phyloP scores from a whole-genome alignment of 2,797 vertebrate species.

The Sparus aurata region DNA sequence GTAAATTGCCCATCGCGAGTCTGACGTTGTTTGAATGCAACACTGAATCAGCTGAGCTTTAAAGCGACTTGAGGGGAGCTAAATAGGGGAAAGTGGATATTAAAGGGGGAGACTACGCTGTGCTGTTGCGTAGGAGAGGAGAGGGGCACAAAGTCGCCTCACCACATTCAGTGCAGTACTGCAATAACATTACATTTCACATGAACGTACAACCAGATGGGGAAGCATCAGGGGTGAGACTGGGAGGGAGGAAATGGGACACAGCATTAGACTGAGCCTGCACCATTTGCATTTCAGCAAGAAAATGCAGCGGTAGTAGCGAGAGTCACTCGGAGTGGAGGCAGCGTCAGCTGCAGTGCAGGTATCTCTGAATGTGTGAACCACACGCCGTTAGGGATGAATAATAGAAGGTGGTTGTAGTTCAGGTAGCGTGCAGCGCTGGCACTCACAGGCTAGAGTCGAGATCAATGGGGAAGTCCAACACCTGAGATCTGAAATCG shows the following conservation, averaged over 20 bases:
- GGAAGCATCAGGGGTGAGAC: conserved; percentile 12
- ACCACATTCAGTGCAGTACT: conserved; percentile 1
- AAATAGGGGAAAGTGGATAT: neutral
- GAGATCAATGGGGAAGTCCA: conserved; percentile 48
- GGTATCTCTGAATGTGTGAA: conserved; percentile 57
- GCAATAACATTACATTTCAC: conserved; percentile 36
- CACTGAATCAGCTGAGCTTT: neutral
- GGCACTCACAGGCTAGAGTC: conserved; percentile 27
- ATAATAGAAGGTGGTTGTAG: conserved; percentile 59
- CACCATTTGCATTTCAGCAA: conserved; percentile 58
- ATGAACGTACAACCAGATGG: conserved; percentile 28
- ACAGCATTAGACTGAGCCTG: conserved; percentile 26
- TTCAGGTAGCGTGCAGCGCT: conserved; percentile 39
- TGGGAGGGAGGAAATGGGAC: conserved; percentile 29
- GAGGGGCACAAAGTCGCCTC: neutral
- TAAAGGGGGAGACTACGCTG: neutral
- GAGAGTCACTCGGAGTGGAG: conserved; percentile 32
- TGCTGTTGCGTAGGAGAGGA: neutral
- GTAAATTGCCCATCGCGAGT: neutral
- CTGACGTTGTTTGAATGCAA: neutral
- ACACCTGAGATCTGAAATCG: conserved; percentile 32
- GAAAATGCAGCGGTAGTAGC: conserved; percentile 22
- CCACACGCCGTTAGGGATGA: conserved; percentile 60
- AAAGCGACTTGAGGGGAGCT: neutral
- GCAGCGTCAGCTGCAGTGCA: conserved; percentile 60